Evolutionary conservation across 2,888 invertebrate genomes (phyloP).

Genomic region (Megaustenia siamemsis): DNA sequence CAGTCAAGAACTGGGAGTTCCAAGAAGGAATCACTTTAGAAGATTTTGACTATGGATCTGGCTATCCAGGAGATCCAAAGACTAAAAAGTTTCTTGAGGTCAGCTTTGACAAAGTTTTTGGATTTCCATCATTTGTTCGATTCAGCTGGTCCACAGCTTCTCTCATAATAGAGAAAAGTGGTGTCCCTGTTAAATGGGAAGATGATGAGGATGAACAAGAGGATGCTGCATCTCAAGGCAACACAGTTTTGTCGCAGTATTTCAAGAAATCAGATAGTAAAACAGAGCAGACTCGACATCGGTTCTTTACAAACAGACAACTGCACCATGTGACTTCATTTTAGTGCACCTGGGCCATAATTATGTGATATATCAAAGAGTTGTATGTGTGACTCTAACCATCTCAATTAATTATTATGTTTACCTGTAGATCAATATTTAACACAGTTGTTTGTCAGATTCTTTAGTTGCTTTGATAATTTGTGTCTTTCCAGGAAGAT

Average conservation of each 20-base stretch:
- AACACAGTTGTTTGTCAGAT: not conserved
- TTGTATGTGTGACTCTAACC: no score
- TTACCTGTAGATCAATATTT: not conserved
- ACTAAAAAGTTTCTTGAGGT: conserved; percentile 93
- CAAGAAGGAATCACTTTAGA: conserved; percentile 85
- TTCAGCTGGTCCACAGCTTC: conserved; percentile 99
- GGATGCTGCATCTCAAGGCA: conserved; percentile 62
- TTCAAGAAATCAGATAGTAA: conserved; percentile 66
- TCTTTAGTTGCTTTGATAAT: not conserved
- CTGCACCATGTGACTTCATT: conserved; percentile 58
- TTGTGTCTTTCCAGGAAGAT: no score
- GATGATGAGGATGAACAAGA: conserved; percentile 76
- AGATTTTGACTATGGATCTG: conserved; percentile 89
- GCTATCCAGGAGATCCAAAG: conserved; percentile 95
- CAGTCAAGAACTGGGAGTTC: conserved; percentile 92
- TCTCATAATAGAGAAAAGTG: conserved; percentile 87
- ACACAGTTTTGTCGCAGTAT: conserved; percentile 67
- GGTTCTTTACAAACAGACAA: conserved; percentile 71
- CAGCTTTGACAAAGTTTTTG: conserved; percentile 93
- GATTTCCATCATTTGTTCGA: conserved; percentile 94
- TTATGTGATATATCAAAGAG: not conserved
- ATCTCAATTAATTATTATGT: not conserved
- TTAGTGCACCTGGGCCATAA: not conserved
- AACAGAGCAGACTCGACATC: conserved; percentile 63
- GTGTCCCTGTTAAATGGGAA: conserved; percentile 81